Percentiles rank a stretch among this genome's conserved stretches.
Evolutionary conservation across 2,113 vertebrate species (phyloP).

Genomic region (Pseudorasbora parva): DNA sequence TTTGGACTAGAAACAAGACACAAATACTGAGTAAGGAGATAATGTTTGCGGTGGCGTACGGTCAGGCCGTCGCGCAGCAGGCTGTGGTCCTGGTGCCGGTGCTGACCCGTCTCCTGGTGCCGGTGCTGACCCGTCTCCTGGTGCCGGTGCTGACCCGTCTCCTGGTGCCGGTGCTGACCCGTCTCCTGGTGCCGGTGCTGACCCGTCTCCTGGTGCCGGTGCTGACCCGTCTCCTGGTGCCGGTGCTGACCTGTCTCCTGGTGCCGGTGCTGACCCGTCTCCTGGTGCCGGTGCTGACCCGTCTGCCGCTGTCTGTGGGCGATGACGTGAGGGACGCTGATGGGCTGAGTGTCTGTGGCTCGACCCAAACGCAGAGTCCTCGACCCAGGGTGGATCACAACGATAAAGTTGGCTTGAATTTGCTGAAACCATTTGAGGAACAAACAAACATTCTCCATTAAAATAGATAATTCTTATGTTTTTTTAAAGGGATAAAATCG

Average conservation of each 20-base stretch:
- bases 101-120: slow-evolving; percentile 86
- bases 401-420: slow-evolving; percentile 94
- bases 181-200: slow-evolving; percentile 84
- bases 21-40: too few relatives aligned
- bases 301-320: slow-evolving; percentile 88
- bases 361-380: slow-evolving; percentile 86
- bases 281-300: slow-evolving; percentile 83
- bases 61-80: slow-evolving; percentile 89
- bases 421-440: slow-evolving; percentile 76
- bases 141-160: slow-evolving; percentile 83
- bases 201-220: slow-evolving; percentile 80
- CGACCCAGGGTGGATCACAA: slow-evolving; percentile 94
- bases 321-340: slow-evolving; percentile 87
- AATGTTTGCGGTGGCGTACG: too few relatives aligned
- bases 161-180: slow-evolving; percentile 83
- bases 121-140: slow-evolving; percentile 83
- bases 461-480: too few relatives aligned
- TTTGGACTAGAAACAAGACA: too few relatives aligned
- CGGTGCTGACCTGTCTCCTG: slow-evolving; percentile 83
- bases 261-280: slow-evolving; percentile 84
- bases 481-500: too few relatives aligned
- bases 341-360: slow-evolving; percentile 91
- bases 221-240: slow-evolving; percentile 86
- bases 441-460: too few relatives aligned
- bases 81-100: slow-evolving; percentile 84